Conservation (phyloP, 2,113 vertebrate genomes). For the Rutilus rutilus region DNA sequence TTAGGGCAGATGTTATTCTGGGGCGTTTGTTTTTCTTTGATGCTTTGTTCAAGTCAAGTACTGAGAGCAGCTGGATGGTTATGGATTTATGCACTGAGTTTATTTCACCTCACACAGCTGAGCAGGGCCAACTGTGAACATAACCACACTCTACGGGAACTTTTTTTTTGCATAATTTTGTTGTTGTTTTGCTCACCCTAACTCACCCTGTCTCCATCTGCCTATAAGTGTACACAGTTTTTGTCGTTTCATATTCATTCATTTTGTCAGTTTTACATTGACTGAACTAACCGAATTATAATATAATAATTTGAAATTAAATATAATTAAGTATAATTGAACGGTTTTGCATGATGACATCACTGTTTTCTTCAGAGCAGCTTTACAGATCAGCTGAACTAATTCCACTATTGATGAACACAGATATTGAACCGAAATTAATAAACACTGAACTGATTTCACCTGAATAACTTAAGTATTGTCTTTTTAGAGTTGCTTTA, state of each 20-base stretch:
- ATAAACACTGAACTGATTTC: too few relatives aligned
- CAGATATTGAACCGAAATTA: too few relatives aligned
- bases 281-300: neutral
- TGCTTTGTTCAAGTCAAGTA: slow-evolving; percentile 19
- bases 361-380: too few relatives aligned
- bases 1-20: slow-evolving; percentile 30
- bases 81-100: slow-evolving; percentile 26
- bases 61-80: slow-evolving; percentile 33
- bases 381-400: too few relatives aligned
- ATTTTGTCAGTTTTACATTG: neutral
- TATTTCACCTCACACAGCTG: slow-evolving; percentile 22
- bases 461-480: too few relatives aligned
- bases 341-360: too few relatives aligned
- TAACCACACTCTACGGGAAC: neutral
- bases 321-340: too few relatives aligned
- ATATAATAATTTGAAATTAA: too few relatives aligned
- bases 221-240: neutral
- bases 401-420: too few relatives aligned
- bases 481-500: too few relatives aligned
- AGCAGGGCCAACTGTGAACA: slow-evolving; percentile 8
- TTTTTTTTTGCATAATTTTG: neutral
- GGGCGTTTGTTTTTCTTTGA: slow-evolving; percentile 18
- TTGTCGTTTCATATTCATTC: neutral
- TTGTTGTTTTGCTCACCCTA: neutral
- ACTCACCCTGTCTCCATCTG: slow-evolving; percentile 4